Base-by-base conservation (phyloP, 2,888 invertebrate genomes). In the Hydroisotoma schaefferi region DNA sequence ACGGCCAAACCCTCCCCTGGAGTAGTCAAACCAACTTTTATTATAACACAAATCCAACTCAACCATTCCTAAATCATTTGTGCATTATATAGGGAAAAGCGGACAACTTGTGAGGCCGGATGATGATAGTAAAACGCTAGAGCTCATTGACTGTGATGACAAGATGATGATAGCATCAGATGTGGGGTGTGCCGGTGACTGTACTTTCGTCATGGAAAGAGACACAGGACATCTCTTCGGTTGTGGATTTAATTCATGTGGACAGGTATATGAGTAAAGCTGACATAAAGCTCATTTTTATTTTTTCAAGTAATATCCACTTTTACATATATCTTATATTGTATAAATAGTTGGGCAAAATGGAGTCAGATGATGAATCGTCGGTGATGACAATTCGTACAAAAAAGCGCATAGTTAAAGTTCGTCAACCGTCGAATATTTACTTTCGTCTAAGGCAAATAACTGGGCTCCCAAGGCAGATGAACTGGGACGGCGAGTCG, bases 371-470 rank as follows among this genome's bases (percentile, higher is more conserved):
- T 2, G 69, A 71, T 18, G 69, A 69, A 15, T 63, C 68, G 25
- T 69, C 68, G 2, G 57, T 71, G 0, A 70, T 72, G 68, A 72
- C 70, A 54, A 70, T 72, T 40, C 58, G 69, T 47, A 72, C 72
- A 22, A 72, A 70, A 55, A 72, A 72, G 40, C 59, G 72, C 1
- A 69, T 72, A 2, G 68, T 72, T 2, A 71, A 71, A 62, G 69
- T 72, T n/a, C 49, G 72, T 15, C 72, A 72, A 23, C 72, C 72
- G 8, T 67, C 70, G 2, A 72, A 72, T 51, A 71, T 72, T 51
- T 68, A 72, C 46, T 68, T 67, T 40, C 67, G 68, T 18, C 54
- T 71, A 2, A 55, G 68, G 44, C 70, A 71, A 59, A 69, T 72
- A 27, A 60, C 64, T 28, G 72, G 72, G 2, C 51, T 72, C 4